phyloP scores from a whole-genome alignment of 2,797 vertebrate species.

The Sarcoramphus papa region DNA sequence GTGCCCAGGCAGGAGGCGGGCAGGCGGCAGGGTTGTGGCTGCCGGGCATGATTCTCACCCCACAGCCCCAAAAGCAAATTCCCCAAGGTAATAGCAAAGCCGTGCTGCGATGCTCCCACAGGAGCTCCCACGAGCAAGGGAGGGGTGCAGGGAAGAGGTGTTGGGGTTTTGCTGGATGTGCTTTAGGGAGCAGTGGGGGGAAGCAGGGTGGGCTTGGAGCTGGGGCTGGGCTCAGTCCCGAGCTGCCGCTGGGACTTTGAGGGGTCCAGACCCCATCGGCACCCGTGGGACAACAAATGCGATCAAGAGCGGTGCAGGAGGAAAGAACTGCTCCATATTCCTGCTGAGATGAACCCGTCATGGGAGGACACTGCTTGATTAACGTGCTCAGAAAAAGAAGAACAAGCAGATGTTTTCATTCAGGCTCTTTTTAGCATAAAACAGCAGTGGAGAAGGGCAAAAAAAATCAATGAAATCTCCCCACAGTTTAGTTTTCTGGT shows the following conservation, averaged over 20 bases:
- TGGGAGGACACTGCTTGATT: neutral
- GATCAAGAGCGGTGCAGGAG: neutral
- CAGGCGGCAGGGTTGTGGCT: neutral
- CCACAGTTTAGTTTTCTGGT: neutral
- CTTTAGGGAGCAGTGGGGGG: neutral
- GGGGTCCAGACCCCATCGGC: neutral
- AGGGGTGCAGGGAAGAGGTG: too few species aligned
- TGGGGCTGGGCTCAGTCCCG: neutral
- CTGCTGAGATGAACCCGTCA: neutral
- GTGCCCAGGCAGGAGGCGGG: fast-evolving
- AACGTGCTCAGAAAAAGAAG: neutral
- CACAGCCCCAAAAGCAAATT: neutral
- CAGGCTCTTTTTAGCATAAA: neutral
- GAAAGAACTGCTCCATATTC: neutral
- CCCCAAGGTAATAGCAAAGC: neutral
- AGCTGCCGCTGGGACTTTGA: fast-evolving
- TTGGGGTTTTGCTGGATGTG: neutral
- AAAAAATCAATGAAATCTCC: neutral
- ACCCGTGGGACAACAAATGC: fast-evolving
- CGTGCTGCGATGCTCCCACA: neutral
- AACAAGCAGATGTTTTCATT: neutral
- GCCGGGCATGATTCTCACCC: neutral
- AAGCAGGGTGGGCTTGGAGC: neutral
- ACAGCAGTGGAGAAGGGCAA: neutral
- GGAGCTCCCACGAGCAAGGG: neutral